phyloP scores from a whole-genome alignment of 2,113 vertebrate genomes.

The Origma solitaria region DNA sequence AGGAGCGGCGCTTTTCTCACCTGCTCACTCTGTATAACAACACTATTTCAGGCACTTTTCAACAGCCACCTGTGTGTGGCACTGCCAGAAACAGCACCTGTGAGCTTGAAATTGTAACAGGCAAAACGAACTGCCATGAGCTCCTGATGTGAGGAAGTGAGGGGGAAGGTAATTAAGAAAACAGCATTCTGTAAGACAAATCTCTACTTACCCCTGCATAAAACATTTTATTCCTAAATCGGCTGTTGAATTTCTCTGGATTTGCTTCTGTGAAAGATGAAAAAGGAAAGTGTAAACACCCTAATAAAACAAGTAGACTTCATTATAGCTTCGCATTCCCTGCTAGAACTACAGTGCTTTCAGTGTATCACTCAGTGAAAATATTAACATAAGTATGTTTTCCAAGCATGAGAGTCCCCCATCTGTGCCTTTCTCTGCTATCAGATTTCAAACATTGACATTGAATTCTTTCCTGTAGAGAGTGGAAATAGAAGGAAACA shows the following conservation, averaged over 20 bases:
- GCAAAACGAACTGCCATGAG: not conserved
- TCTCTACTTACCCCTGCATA: slow-evolving; percentile 90
- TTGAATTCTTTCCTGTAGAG: not conserved
- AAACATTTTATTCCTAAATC: slow-evolving; percentile 97
- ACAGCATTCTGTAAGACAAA: not conserved
- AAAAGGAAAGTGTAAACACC: not conserved
- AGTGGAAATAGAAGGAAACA: not conserved
- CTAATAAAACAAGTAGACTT: not conserved
- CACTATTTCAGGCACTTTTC: not conserved
- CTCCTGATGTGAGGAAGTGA: not conserved
- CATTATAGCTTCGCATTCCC: not conserved
- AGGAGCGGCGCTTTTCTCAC: not conserved
- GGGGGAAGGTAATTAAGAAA: not conserved
- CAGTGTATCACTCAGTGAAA: not conserved
- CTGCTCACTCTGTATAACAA: not conserved
- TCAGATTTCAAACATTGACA: not conserved
- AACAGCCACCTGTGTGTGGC: not conserved
- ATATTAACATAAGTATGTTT: not conserved
- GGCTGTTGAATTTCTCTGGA: slow-evolving; percentile 96
- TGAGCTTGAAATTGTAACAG: not conserved
- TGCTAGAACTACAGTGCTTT: not conserved
- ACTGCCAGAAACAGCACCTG: not conserved
- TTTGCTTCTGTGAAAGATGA: slow-evolving; percentile 84
- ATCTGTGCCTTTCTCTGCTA: not conserved
- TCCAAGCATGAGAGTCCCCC: not conserved